Percentiles rank a stretch among this genome's conserved stretches.
phyloP scores from a whole-genome alignment of 2,113 vertebrate species.

The Andinoacara biseriatus region DNA sequence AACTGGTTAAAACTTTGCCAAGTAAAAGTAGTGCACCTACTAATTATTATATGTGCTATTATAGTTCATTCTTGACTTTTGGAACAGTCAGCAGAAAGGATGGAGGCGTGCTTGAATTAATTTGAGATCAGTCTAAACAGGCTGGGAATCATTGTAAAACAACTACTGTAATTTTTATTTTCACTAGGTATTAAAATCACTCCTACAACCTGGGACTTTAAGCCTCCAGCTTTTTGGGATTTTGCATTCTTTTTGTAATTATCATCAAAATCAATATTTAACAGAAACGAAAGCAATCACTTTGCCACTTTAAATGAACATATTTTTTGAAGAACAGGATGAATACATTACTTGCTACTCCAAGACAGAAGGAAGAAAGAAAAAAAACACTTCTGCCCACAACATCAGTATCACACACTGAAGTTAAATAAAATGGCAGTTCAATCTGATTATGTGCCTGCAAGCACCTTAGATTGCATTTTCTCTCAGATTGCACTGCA shows the following conservation, averaged over 20 bases:
- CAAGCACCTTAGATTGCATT: neutral
- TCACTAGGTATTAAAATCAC: neutral
- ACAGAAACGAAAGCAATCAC: too few relatives aligned
- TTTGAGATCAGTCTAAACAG: too few relatives aligned
- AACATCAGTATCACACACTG: neutral
- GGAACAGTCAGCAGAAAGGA: too few relatives aligned
- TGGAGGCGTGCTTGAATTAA: too few relatives aligned
- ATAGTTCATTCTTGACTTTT: too few relatives aligned
- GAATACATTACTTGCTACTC: neutral
- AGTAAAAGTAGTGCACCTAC: too few relatives aligned
- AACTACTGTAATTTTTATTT: neutral
- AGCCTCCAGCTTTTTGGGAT: neutral
- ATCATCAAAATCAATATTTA: neutral
- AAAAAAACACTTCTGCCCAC: neutral
- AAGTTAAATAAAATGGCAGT: neutral
- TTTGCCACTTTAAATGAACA: too few relatives aligned
- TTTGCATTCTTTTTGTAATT: neutral
- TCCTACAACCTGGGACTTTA: neutral
- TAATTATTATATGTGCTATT: too few relatives aligned
- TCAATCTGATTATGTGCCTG: constrained; percentile 4
- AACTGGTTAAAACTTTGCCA: too few relatives aligned
- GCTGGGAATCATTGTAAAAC: too few relatives aligned
- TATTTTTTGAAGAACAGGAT: neutral
- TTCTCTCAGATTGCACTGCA: neutral
- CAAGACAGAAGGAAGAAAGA: neutral